A percentile compares a stretch with the other conserved stretches of the same genome.
Conservation (phyloP, 2,113 vertebrate species). For the Urocolius indicus region DNA sequence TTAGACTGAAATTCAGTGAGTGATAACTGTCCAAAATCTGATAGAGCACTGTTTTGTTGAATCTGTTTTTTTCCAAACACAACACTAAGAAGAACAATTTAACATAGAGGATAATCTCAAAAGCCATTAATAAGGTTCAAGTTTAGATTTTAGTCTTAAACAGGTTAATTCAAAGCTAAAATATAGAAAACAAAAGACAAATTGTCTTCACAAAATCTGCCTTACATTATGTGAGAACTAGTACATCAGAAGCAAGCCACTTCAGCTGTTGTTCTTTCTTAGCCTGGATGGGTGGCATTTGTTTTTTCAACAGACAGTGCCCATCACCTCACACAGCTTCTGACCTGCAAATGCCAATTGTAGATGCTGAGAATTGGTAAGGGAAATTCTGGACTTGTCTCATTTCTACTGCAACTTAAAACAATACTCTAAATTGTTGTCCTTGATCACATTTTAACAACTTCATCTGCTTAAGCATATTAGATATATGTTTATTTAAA, state of each 20-base stretch:
- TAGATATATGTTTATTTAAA: background rate
- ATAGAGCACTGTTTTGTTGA: background rate
- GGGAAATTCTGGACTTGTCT: background rate
- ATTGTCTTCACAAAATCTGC: background rate
- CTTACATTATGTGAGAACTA: background rate
- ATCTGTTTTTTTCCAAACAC: background rate
- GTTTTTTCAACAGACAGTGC: background rate
- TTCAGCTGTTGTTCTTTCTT: background rate
- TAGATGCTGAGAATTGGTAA: background rate
- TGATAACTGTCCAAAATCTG: background rate
- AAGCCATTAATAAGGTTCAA: background rate
- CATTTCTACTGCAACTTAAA: background rate
- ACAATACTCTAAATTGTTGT: background rate
- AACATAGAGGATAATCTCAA: background rate
- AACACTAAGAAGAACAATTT: background rate
- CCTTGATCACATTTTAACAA: background rate
- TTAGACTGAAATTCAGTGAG: background rate
- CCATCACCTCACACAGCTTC: background rate
- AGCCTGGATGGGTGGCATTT: background rate
- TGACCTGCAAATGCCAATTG: rapidly evolving
- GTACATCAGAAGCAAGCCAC: background rate
- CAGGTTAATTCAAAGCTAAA: background rate
- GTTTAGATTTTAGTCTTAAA: background rate
- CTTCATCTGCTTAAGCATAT: background rate
- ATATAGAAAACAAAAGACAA: background rate